Base-by-base conservation (phyloP, 2,797 vertebrate species). In the Philypnodon macrostomus region DNA sequence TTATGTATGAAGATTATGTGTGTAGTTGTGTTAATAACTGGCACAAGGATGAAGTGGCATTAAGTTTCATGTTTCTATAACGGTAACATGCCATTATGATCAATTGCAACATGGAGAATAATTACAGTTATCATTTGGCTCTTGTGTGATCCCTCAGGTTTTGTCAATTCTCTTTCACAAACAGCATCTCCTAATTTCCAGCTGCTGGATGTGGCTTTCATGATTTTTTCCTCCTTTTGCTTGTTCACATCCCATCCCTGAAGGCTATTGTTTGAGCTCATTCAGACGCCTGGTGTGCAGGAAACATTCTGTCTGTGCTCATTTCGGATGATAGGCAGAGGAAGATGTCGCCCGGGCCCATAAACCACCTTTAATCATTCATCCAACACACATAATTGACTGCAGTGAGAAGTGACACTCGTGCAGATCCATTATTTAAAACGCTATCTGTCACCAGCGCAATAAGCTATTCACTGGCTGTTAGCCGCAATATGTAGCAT, bases 341-440 rank as follows among this genome's bases (percentile, higher is more conserved):
- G 44, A 67, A 67, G 60, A 54, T 48, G 12, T 63, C 38, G 21
- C 54, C 49, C 2, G 29, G 30, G 55, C 58, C 53, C 65, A 54
- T 76, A 72, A 80, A 78, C 51, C 61, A 51, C 69, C 67, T 71
- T 74, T 64, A 74, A 68, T 77, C 70, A 65, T 75, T 77, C 70
- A 79, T 60, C 63, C 65, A 39, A 68, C 59, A 59, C 45, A 53
- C 49, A 4, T 73, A 73, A 78, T 83, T 67, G 75, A 80, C 70
- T 70, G 60, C 75, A 49, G 65, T 1, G 48, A 66, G 53, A 59
- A 70, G 67, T 73, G 72, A 80, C 74, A 78, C 65, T 65, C 7
- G 7, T 15, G 61, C 34, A 1, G 58, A 67, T 79, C 61, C 71
- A 77, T 79, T 75, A 77, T 77, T 77, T 53, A 73, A 67, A 64